Percentiles rank a stretch among this genome's conserved stretches.
Conservation (phyloP, 1,140 invertebrate genomes). For the Aphis craccivora region DNA sequence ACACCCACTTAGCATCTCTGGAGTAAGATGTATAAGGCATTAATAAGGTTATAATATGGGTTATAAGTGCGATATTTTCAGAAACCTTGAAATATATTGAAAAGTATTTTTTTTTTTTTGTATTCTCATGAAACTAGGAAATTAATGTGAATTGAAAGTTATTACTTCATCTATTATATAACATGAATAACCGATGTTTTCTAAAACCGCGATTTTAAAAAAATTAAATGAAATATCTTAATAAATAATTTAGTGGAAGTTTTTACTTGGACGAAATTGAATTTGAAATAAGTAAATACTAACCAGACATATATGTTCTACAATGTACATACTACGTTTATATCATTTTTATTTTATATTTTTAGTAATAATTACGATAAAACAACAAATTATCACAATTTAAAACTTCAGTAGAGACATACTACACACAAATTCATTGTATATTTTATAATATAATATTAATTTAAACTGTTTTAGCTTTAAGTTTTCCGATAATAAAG, state of each 20-base stretch:
- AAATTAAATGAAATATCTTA: not conserved
- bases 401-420: too few relatives aligned
- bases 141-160: not conserved
- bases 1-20: not conserved
- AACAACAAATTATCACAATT: not conserved
- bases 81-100: not conserved
- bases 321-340: too few relatives aligned
- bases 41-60: not conserved
- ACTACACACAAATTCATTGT: too few relatives aligned
- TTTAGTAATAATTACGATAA: not conserved
- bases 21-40: not conserved
- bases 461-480: too few relatives aligned
- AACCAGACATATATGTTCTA: too few relatives aligned
- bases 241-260: not conserved
- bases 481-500: too few relatives aligned
- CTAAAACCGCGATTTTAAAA: not conserved
- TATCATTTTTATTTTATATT: not conserved
- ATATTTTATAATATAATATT: too few relatives aligned
- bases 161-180: not conserved
- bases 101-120: not conserved
- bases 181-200: too few relatives aligned
- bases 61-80: not conserved
- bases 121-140: not conserved
- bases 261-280: not conserved
- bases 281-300: not conserved